Evolutionary conservation across 2,113 vertebrate species (phyloP).

Genomic region (Alligator sinensis): DNA sequence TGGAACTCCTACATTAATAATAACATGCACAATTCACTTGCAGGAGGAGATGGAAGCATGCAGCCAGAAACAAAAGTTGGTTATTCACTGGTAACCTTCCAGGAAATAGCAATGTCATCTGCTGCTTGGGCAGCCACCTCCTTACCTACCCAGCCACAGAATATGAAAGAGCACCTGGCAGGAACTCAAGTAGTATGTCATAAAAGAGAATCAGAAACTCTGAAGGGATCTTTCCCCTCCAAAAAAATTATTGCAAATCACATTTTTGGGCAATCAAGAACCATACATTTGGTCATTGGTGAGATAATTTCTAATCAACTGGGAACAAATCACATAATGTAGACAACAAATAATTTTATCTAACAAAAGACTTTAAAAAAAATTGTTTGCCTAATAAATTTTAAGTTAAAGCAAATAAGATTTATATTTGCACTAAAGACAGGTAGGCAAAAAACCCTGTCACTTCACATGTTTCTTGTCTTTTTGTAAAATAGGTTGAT

Average conservation of each 20-base stretch:
- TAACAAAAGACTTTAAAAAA: background rate
- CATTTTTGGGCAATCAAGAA: background rate
- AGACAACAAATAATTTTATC: background rate
- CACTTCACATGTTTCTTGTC: background rate
- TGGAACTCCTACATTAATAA: background rate
- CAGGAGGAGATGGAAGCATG: background rate
- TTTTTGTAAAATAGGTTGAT: background rate
- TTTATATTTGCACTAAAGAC: background rate
- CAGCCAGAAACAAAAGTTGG: background rate
- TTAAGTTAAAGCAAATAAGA: background rate
- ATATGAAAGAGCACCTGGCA: background rate
- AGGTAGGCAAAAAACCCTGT: background rate
- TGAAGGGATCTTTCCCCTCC: background rate
- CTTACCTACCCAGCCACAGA: background rate
- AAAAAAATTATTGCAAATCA: background rate
- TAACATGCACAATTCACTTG: background rate
- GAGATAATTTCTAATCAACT: background rate
- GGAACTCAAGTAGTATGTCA: background rate
- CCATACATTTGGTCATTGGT: background rate
- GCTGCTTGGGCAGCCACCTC: accelerated
- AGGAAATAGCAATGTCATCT: background rate
- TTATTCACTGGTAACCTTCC: background rate
- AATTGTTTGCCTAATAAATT: background rate
- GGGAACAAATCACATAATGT: background rate
- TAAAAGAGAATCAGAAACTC: background rate